Conservation (phyloP, 1,140 invertebrate genomes). For the Odontomachus brunneus region DNA sequence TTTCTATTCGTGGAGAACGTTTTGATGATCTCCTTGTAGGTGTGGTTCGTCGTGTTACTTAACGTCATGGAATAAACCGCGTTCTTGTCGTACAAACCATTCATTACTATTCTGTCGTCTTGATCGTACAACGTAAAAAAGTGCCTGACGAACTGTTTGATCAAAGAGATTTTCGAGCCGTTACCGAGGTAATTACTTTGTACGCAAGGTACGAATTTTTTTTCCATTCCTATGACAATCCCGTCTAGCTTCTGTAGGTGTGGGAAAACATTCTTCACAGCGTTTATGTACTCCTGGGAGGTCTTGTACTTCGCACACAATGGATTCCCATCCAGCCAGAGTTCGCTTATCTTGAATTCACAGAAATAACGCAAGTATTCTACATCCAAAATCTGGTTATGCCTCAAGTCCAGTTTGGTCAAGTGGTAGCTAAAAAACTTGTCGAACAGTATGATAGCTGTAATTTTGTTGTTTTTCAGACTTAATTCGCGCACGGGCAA, state of each 20-base stretch:
- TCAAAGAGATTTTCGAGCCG: slow-evolving; percentile 72
- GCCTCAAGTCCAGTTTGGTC: slow-evolving; percentile 78
- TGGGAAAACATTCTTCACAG: slow-evolving; percentile 79
- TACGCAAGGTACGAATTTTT: slow-evolving; percentile 74
- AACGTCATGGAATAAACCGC: slow-evolving; percentile 83
- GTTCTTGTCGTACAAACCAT: slow-evolving; percentile 82
- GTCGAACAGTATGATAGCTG: slow-evolving; percentile 73
- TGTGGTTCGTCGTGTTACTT: slow-evolving; percentile 75
- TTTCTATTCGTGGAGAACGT: slow-evolving; percentile 80
- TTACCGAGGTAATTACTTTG: slow-evolving; percentile 77
- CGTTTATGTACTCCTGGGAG: slow-evolving; percentile 78
- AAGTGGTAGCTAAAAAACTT: slow-evolving; percentile 79
- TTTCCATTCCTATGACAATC: slow-evolving; percentile 77
- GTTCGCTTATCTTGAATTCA: slow-evolving; percentile 81
- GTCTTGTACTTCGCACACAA: slow-evolving; percentile 76
- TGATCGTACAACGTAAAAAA: slow-evolving; percentile 84
- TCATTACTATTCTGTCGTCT: slow-evolving; percentile 79
- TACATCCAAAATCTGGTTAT: slow-evolving; percentile 80
- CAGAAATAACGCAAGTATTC: slow-evolving; percentile 78
- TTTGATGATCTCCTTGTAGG: slow-evolving; percentile 79
- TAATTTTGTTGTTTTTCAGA: slow-evolving; percentile 78
- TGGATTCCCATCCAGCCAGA: slow-evolving; percentile 84
- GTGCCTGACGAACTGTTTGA: slow-evolving; percentile 83
- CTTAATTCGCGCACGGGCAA: slow-evolving; percentile 79
- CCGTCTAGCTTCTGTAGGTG: slow-evolving; percentile 82